Evolutionary conservation across 2,113 vertebrate genomes (phyloP).

Genomic region (Chaetodon auriga): DNA sequence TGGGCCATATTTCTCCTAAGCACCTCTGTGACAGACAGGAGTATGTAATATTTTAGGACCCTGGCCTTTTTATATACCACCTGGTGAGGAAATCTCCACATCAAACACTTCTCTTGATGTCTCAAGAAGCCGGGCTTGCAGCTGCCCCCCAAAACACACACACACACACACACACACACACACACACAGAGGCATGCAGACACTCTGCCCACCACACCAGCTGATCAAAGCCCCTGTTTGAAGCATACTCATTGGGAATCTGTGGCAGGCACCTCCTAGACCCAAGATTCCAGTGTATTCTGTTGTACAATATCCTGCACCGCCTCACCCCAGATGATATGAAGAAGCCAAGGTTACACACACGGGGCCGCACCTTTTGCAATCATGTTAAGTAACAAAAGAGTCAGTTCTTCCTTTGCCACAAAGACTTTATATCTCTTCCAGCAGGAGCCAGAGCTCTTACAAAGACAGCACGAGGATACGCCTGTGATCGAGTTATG

Average conservation of each 20-base stretch:
- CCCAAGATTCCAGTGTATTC: slow-evolving; percentile 50
- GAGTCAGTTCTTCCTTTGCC: background rate
- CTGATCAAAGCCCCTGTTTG: slow-evolving; percentile 71
- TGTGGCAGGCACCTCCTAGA: slow-evolving; percentile 26
- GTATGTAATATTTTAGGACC: slow-evolving; percentile 65
- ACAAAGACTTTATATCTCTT: background rate
- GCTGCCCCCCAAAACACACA: slow-evolving; percentile 18
- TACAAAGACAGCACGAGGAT: background rate
- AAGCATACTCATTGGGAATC: slow-evolving; percentile 55
- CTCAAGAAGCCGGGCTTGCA: slow-evolving; percentile 45
- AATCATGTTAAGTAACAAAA: background rate
- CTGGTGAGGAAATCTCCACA: slow-evolving; percentile 76
- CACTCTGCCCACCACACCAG: slow-evolving; percentile 29
- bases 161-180: slow-evolving; percentile 20
- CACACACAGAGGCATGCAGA: slow-evolving; percentile 7
- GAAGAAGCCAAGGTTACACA: slow-evolving; percentile 9
- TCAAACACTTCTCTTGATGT: slow-evolving; percentile 72
- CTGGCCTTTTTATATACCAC: slow-evolving; percentile 65
- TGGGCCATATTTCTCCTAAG: slow-evolving; percentile 25
- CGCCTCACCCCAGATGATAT: background rate
- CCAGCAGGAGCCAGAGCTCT: background rate
- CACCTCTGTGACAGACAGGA: slow-evolving; percentile 45
- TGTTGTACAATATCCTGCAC: slow-evolving; percentile 16
- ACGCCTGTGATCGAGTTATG: background rate
- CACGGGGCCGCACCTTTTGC: background rate